These are phyloP conservation scores for Rhabdomys pumilio DNA, from an alignment of 2,797 vertebrate species.

Conservation along the genomic window DNA sequence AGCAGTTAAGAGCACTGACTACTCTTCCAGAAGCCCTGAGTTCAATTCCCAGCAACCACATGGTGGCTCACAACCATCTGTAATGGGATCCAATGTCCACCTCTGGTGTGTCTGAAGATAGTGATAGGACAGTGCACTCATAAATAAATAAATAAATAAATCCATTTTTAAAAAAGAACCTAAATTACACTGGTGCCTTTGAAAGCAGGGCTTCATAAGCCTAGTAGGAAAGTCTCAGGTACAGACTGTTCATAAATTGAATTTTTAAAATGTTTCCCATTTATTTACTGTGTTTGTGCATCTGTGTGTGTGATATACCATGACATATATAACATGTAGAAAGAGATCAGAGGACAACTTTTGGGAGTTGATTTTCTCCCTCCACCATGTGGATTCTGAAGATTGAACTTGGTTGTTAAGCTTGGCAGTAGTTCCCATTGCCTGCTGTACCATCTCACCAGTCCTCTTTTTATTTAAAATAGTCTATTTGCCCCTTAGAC, in stretches of 20 bases:
- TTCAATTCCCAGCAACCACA: background rate
- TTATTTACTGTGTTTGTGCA: background rate
- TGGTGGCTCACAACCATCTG: background rate
- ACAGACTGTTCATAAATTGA: constrained; percentile 10
- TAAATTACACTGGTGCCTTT: background rate
- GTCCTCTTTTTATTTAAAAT: background rate
- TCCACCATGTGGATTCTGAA: background rate
- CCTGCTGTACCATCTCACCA: background rate
- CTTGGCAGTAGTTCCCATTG: background rate
- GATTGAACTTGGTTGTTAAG: background rate
- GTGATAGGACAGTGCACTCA: too few relatives aligned
- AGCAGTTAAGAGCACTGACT: background rate
- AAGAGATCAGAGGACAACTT: background rate
- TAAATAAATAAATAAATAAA: background rate
- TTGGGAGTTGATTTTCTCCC: background rate
- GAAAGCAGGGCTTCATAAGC: constrained; percentile 54
- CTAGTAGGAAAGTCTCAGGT: constrained; percentile 28
- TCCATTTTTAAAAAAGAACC: constrained; percentile 53
- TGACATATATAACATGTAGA: background rate
- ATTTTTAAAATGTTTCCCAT: background rate
- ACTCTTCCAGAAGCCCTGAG: background rate
- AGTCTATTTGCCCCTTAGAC: background rate
- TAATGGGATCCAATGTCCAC: background rate
- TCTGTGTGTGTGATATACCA: background rate
- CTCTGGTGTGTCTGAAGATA: background rate